These are phyloP conservation scores for Parambassis ranga DNA, from an alignment of 2,797 vertebrate genomes.

Conservation along the genomic window DNA sequence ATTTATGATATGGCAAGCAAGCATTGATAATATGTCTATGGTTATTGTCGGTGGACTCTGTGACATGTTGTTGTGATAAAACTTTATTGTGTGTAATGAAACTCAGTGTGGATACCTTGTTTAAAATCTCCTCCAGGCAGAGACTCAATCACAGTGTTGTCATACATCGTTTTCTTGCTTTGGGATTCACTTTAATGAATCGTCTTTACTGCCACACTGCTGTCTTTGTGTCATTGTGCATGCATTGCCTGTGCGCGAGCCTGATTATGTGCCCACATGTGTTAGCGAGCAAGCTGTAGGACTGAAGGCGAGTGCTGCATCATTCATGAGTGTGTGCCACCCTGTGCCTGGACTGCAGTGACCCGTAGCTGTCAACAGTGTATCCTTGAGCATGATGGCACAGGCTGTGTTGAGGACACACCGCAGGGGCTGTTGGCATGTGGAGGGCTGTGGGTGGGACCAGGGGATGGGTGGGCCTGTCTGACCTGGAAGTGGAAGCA, in stretches of 20 bases:
- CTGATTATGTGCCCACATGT: slow-evolving; percentile 56
- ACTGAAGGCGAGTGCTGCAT: slow-evolving; percentile 55
- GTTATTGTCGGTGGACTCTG: too few species aligned
- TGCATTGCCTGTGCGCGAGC: slow-evolving; percentile 2
- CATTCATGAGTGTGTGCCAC: slow-evolving; percentile 73
- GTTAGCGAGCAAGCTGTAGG: slow-evolving; percentile 40
- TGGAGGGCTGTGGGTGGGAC: slow-evolving; percentile 44
- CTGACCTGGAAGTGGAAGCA: slow-evolving; percentile 3
- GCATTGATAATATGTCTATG: too few species aligned
- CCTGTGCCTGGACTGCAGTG: slow-evolving; percentile 61
- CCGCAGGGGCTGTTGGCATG: slow-evolving; percentile 48
- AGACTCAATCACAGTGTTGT: slow-evolving; percentile 1
- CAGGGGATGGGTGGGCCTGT: slow-evolving; percentile 8
- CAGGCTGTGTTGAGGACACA: slow-evolving; percentile 54
- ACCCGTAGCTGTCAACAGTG: slow-evolving; percentile 70
- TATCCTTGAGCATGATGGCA: slow-evolving; percentile 67
- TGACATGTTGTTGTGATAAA: neutral
- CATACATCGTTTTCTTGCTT: slow-evolving; percentile 5
- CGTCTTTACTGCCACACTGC: neutral
- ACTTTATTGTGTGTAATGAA: neutral
- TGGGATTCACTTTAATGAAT: slow-evolving; percentile 26
- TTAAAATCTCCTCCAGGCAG: slow-evolving; percentile 10
- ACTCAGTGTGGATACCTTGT: neutral
- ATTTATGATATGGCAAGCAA: too few species aligned
- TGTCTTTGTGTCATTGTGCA: slow-evolving; percentile 11